These are phyloP conservation scores for Sepioteuthis lessoniana DNA, from an alignment of 2,888 invertebrate species.

Conservation along the genomic window DNA sequence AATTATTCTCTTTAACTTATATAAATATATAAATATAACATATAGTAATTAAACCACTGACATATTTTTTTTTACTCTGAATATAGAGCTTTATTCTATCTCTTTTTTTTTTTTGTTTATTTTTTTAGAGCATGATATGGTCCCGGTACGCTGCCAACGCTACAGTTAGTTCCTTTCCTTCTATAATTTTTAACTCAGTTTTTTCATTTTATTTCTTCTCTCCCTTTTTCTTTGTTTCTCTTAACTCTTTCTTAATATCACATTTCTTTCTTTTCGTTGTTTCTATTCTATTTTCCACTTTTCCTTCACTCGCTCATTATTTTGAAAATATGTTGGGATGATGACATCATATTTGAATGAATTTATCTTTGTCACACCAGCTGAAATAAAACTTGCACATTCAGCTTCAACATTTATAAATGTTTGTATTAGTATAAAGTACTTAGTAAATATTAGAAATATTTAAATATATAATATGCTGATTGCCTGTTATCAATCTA, in stretches of 20 bases:
- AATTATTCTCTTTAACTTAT: neutral
- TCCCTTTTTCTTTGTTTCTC: neutral
- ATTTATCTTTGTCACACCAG: neutral
- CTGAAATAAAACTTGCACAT: neutral
- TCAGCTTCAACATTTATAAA: neutral
- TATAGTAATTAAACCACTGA: neutral
- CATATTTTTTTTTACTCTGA: neutral
- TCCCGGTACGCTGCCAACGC: conserved; percentile 33
- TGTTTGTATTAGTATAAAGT: neutral
- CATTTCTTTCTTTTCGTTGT: neutral
- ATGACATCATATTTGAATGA: neutral
- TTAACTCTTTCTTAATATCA: neutral
- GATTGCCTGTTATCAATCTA: neutral
- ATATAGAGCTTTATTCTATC: neutral
- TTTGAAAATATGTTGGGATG: neutral
- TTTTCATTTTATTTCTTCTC: neutral
- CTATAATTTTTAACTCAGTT: neutral
- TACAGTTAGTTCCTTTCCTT: conserved; percentile 23
- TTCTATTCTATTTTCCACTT: neutral
- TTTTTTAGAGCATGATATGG: conserved; percentile 25
- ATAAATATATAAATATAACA: neutral
- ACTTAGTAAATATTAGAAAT: no score
- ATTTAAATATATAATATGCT: neutral
- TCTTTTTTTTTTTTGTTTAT: neutral
- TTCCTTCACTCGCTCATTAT: neutral